phyloP scores from a whole-genome alignment of 2,113 vertebrate genomes.

The Scomber colias region DNA sequence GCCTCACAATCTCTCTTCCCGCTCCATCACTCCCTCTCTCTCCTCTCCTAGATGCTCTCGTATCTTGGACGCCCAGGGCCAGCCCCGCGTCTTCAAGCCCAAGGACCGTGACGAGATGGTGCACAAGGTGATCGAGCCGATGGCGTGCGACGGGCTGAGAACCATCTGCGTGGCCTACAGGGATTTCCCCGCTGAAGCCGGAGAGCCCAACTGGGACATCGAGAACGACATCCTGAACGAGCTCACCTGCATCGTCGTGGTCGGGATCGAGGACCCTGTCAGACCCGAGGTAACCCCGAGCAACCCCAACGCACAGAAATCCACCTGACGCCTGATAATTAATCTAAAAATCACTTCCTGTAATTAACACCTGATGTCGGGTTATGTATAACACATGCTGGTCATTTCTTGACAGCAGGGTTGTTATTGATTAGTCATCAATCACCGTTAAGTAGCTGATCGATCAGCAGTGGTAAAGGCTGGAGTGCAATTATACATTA shows the following conservation, averaged over 20 bases:
- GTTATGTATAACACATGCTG: background rate
- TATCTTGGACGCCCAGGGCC: conserved; percentile 89
- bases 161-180: conserved; percentile 96
- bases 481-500: too few species aligned
- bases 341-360: background rate
- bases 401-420: too few species aligned
- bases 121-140: conserved; percentile 94
- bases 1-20: background rate
- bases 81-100: conserved; percentile 86
- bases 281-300: conserved; percentile 90
- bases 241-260: conserved; percentile 92
- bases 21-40: background rate
- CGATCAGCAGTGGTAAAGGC: too few species aligned
- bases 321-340: too few species aligned
- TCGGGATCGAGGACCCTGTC: conserved; percentile 98
- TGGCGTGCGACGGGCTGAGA: conserved; percentile 94
- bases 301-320: background rate
- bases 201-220: conserved; percentile 91
- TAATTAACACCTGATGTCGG: background rate
- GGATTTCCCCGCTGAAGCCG: conserved; percentile 85
- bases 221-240: conserved; percentile 92
- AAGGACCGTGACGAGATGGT: conserved; percentile 97
- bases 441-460: background rate
- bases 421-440: background rate
- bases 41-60: conserved; percentile 87